A percentile compares a stretch with the other conserved stretches of the same genome.
Conservation (phyloP, 2,797 vertebrate species). For the Acrossocheilus wenchowensis region DNA sequence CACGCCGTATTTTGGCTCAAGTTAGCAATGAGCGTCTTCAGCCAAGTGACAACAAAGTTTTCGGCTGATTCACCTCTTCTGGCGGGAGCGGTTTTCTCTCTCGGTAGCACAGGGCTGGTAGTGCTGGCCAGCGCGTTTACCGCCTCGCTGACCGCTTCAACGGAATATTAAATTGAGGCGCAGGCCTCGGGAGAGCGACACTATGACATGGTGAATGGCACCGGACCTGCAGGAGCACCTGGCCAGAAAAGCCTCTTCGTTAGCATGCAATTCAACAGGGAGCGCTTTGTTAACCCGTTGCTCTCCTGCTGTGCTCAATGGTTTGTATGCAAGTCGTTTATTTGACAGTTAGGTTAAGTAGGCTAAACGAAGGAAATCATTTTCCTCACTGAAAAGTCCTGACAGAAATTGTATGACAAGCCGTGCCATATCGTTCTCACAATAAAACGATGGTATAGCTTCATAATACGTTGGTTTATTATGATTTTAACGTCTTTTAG, state of each 20-base stretch:
- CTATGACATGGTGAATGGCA: constrained; percentile 70
- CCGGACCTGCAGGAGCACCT: constrained; percentile 69
- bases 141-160: constrained; percentile 76
- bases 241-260: constrained; percentile 69
- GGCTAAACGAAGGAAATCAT: background rate
- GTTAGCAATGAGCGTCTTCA: background rate
- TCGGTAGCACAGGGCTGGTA: constrained; percentile 71
- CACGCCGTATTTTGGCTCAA: constrained; percentile 13
- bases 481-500: background rate
- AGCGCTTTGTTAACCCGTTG: constrained; percentile 66
- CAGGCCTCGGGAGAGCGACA: constrained; percentile 72
- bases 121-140: constrained; percentile 77
- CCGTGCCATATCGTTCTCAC: background rate
- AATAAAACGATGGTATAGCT: background rate
- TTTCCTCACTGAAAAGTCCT: background rate
- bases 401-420: background rate
- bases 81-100: constrained; percentile 56
- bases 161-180: constrained; percentile 73
- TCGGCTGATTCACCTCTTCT: constrained; percentile 75
- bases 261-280: constrained; percentile 61
- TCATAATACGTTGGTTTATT: background rate
- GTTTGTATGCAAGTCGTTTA: constrained; percentile 10
- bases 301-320: constrained; percentile 15
- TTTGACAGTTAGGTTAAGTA: constrained; percentile 12
- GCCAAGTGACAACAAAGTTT: constrained; percentile 49